phyloP scores from a whole-genome alignment of 2,888 invertebrate genomes.

The Bugula neritina region DNA sequence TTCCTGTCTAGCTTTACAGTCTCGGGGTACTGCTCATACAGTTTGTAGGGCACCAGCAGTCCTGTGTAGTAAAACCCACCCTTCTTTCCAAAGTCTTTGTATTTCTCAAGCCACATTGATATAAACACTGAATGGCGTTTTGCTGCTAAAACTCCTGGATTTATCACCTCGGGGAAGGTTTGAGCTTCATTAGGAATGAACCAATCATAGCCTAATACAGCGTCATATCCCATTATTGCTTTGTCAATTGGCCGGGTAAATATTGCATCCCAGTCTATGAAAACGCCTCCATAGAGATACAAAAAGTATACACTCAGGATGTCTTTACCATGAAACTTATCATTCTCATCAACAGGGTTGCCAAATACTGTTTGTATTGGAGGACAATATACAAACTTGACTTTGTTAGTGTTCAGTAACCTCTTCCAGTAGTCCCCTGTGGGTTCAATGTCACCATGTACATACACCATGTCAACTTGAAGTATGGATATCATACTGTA shows the following conservation, averaged over 20 bases:
- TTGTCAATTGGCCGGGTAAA: conserved; percentile 41
- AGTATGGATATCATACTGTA: conserved; percentile 41
- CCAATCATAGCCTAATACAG: conserved; percentile 45
- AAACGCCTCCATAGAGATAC: conserved; percentile 48
- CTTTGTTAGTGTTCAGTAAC: conserved; percentile 35
- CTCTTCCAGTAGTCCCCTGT: conserved; percentile 39
- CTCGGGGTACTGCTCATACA: conserved; percentile 14
- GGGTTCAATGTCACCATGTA: conserved; percentile 41
- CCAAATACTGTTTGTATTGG: conserved; percentile 8
- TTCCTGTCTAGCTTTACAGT: conserved; percentile 7
- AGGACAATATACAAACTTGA: conserved; percentile 35
- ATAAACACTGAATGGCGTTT: conserved; percentile 19
- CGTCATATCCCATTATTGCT: conserved; percentile 37
- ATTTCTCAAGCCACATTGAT: conserved; percentile 23
- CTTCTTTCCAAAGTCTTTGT: conserved; percentile 25
- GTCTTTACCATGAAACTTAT: conserved; percentile 43
- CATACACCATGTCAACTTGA: conserved; percentile 40
- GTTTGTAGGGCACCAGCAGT: conserved; percentile 3
- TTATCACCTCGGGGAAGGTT: conserved; percentile 13
- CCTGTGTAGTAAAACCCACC: conserved; percentile 24
- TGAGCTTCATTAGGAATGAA: conserved; percentile 8
- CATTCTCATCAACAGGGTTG: conserved; percentile 37
- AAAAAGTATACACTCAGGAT: conserved; percentile 45
- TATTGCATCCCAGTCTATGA: conserved; percentile 48
- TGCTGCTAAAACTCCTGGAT: conserved; percentile 14